phyloP scores from a whole-genome alignment of 2,797 vertebrate genomes.

The Sebastes reedi region DNA sequence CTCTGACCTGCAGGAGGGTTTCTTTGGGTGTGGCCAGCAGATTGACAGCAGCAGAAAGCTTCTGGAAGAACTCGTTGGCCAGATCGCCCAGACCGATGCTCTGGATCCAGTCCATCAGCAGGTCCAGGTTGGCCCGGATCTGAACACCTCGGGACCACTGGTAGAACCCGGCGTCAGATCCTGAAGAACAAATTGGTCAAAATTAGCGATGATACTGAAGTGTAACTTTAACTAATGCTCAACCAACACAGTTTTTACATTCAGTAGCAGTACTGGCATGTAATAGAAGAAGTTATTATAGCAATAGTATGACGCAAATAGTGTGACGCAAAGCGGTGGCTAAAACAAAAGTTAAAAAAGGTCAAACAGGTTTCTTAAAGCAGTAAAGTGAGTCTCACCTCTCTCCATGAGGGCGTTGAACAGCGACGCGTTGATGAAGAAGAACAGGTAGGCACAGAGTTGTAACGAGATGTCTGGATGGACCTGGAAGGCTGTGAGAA shows the following conservation, averaged over 20 bases:
- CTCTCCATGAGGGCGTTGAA: slow-evolving; percentile 87
- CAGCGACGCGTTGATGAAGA: slow-evolving; percentile 86
- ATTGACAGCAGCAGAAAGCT: slow-evolving; percentile 84
- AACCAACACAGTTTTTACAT: background rate
- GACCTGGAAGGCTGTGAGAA: slow-evolving; percentile 80
- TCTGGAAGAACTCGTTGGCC: slow-evolving; percentile 81
- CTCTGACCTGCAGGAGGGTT: slow-evolving; percentile 83
- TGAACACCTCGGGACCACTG: slow-evolving; percentile 86
- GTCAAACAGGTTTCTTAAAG: background rate
- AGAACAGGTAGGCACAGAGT: slow-evolving; percentile 85
- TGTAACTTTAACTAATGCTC: background rate
- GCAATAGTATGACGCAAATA: background rate
- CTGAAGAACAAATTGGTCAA: slow-evolving; percentile 44
- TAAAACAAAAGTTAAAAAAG: background rate
- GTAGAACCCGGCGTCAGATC: slow-evolving; percentile 82
- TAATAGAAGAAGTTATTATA: background rate
- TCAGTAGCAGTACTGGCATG: background rate
- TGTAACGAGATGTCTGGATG: slow-evolving; percentile 81
- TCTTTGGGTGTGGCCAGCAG: slow-evolving; percentile 86
- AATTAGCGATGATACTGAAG: background rate
- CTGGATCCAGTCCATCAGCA: slow-evolving; percentile 85
- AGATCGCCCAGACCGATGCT: slow-evolving; percentile 76
- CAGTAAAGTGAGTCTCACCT: slow-evolving; percentile 62
- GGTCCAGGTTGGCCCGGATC: slow-evolving; percentile 85
- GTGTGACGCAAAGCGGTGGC: background rate